phyloP scores from a whole-genome alignment of 2,888 invertebrate species.

The Tachina grossa region DNA sequence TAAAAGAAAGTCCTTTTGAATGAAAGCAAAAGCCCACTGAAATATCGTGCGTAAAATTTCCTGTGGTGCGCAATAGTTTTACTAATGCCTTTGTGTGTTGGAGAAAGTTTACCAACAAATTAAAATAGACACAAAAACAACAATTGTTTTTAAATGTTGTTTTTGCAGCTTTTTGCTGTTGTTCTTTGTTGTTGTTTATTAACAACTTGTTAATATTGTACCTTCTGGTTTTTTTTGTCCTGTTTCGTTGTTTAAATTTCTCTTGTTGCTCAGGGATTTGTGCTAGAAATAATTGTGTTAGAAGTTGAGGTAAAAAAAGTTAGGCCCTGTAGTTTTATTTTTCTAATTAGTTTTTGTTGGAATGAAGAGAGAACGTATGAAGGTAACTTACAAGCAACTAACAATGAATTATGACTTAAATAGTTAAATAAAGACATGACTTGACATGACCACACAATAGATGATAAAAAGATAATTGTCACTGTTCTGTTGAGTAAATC shows the following conservation, averaged over 20 bases:
- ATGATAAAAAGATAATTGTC: neutral
- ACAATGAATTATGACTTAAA: constrained; percentile 16
- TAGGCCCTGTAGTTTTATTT: neutral
- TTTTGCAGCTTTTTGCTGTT: neutral
- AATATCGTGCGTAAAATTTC: constrained; percentile 52
- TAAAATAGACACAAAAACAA: constrained; percentile 40
- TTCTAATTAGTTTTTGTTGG: constrained; percentile 38
- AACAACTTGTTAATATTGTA: constrained; percentile 48
- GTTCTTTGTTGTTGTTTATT: constrained; percentile 24
- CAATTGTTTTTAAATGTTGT: neutral
- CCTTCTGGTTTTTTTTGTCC: constrained; percentile 10
- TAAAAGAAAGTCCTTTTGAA: constrained; percentile 25
- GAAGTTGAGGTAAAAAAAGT: constrained; percentile 32
- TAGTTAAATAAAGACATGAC: constrained; percentile 1
- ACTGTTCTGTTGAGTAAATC: neutral
- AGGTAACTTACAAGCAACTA: constrained; percentile 55
- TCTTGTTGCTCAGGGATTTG: constrained; percentile 43
- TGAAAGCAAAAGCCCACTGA: neutral
- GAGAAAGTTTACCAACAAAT: constrained; percentile 31
- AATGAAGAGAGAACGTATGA: constrained; percentile 16
- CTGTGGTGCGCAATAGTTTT: constrained; percentile 31
- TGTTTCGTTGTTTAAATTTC: neutral
- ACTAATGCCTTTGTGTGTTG: neutral
- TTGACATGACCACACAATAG: neutral
- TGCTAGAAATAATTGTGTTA: constrained; percentile 58